Evolutionary conservation across 1,140 invertebrate genomes (phyloP), one percentile per base, ranked within the genome.

Genomic region (Cyclina sinensis): DNA sequence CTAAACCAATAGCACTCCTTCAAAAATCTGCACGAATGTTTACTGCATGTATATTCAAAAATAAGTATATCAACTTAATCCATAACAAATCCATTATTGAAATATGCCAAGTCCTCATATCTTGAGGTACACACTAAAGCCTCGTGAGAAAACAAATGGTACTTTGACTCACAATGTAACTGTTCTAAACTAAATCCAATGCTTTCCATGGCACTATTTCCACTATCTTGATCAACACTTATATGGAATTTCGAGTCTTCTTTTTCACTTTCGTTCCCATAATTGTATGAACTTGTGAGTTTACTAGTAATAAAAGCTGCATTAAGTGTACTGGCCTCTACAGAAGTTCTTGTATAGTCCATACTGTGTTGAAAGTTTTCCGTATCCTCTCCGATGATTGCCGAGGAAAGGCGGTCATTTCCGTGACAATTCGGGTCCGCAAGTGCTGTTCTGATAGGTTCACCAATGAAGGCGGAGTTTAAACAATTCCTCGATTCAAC

Each of bases 61-160:
- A n/a, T n/a, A n/a, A n/a, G n/a, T n/a, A n/a, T n/a, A n/a, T n/a
- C n/a, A n/a, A n/a, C n/a, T 65, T 18, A 65, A 12, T 65, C 59
- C 32, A 35, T 65, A 5, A 65, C 59, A 65, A 65, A 65, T 18
- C 59, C 59, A 65, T 65, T 65, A 30, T 65, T 65, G 3, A 65
- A 65, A n/a, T 30, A 65, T 9, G 59, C 59, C 27, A 65, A 65
- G 7, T 65, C 59, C 4, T 65, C 32, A 65, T 30, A 65, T 65
- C 24, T 65, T 65, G 59, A 65, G 32, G 11, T 65, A 30, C 59
- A 65, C 4, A 9, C n/a, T 5, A 32, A 5, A 5, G 21, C n/a
- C 4, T 57, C 18, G 9, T 57, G 9, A 57, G 4, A 57, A 14
- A 57, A 57, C 4, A 21, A 21, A 14, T 21, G 51, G n/a, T 14